Evolutionary conservation across 2,113 vertebrate species (phyloP).

Genomic region (Myodes glareolus): DNA sequence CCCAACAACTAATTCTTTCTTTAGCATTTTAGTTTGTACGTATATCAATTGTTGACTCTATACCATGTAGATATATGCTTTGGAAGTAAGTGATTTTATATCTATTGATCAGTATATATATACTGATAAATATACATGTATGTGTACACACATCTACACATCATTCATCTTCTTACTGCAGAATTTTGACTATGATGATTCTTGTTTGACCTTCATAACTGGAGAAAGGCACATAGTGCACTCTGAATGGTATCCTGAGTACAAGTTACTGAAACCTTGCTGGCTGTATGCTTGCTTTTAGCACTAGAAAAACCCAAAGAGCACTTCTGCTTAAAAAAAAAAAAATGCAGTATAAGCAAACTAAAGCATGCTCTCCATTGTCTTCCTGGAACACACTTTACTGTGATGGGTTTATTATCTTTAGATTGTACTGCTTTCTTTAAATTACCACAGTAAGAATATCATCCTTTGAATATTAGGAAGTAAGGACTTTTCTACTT

Average conservation of each 20-base stretch:
- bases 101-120: no score
- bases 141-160: no score
- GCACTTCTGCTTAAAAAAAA: background rate
- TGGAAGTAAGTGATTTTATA: background rate
- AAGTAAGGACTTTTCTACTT: background rate
- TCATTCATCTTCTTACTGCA: background rate
- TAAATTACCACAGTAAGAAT: slow-evolving; percentile 39
- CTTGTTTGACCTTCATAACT: slow-evolving; percentile 58
- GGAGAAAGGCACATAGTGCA: slow-evolving; percentile 49
- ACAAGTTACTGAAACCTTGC: slow-evolving; percentile 50
- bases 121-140: no score
- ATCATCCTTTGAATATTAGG: slow-evolving; percentile 41
- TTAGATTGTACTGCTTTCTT: slow-evolving; percentile 30
- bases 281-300: slow-evolving; percentile 66
- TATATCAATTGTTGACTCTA: slow-evolving; percentile 45
- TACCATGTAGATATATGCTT: slow-evolving; percentile 38
- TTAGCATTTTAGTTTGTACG: slow-evolving; percentile 27
- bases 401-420: background rate
- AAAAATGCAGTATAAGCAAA: slow-evolving; percentile 1
- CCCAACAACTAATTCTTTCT: background rate
- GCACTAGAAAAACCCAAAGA: slow-evolving; percentile 50
- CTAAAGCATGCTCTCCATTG: slow-evolving; percentile 23
- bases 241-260: background rate
- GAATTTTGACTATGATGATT: slow-evolving; percentile 69
- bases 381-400: slow-evolving; percentile 57